Evolutionary conservation across 2,113 vertebrate species (phyloP), one percentile per base, ranked within the genome.

Genomic region (Labeo rohita): DNA sequence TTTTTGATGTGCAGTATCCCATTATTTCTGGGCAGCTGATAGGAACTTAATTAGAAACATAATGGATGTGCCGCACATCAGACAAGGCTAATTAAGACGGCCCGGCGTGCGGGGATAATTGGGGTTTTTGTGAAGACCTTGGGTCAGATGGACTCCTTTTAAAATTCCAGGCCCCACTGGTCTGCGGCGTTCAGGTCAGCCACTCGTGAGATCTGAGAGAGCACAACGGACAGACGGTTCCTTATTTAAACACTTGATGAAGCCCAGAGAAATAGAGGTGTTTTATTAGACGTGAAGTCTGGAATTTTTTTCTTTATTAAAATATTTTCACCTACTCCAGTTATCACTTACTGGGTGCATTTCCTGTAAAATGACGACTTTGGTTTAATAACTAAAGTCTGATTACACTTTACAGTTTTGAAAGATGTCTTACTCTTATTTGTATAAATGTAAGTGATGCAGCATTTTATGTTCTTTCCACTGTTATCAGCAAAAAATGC

Each of bases 11-110:
- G 89, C 85, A 87, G 90, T 91, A 88, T 92, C 89, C 90, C 89
- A 94, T 94, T 94, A 93, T 94, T 93, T 91, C 91, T 92, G 86
- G 89, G 76, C 43, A 83, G 88, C 92, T 92, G 93, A 94, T 93
- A 92, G 92, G 82, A 92, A 92, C 93, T 95, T 94, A 94, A 95
- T 95, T 95, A 93, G 93, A 92, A 94, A 92, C 93, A 94, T 93
- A 95, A 95, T 95, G 92, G 93, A 92, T 93, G 90, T 87, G 84
- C 91, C 78, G 84, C 87, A 93, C 90, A 94, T 94, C 94, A 94
- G 94, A 94, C 94, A 94, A 94, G 92, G 84, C 92, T 93, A 94
- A 95, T 95, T 94, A 94, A 92, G 93, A 88, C 87, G 85, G 89
- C 85, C 91, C 92, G 89, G 92, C 92, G 92, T 87, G 89, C 87